A percentile compares a stretch with the other conserved stretches of the same genome.
These are phyloP conservation scores for Oscheius sp. DNA, from an alignment of 2,888 invertebrate species.

Conservation along the genomic window DNA sequence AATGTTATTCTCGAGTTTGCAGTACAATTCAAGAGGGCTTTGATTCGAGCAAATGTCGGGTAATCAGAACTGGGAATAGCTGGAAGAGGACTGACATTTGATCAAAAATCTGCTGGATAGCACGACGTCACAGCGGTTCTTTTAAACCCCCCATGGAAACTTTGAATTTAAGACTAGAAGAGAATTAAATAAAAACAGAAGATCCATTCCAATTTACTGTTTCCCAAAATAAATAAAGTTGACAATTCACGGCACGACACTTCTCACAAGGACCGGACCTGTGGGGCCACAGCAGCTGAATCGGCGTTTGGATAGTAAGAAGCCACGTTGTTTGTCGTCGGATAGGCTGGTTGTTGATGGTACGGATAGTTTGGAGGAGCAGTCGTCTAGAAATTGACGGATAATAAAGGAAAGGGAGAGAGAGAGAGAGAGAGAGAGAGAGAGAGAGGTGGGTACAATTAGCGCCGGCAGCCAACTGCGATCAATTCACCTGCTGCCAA, in stretches of 20 bases:
- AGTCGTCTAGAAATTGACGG: not conserved
- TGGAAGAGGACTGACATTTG: not conserved
- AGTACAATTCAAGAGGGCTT: not conserved
- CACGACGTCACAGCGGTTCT: not conserved
- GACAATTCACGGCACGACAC: conserved; percentile 2
- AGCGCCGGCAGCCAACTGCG: conserved; percentile 3
- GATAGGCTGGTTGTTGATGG: not conserved
- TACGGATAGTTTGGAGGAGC: not conserved
- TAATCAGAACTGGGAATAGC: not conserved
- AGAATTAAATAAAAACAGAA: not conserved
- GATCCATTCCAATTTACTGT: not conserved
- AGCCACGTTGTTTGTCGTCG: not conserved
- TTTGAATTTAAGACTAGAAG: not conserved
- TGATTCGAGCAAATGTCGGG: not conserved
- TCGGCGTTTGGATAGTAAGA: conserved; percentile 2
- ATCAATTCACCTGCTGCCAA: not conserved
- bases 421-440: not conserved
- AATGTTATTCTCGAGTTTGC: not conserved
- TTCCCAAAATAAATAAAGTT: conserved; percentile 18
- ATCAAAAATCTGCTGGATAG: not conserved
- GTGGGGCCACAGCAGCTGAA: not conserved
- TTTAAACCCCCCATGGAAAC: not conserved
- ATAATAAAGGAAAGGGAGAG: not conserved
- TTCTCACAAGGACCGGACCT: not conserved
- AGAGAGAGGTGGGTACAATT: conserved; percentile 3